phyloP scores from a whole-genome alignment of 1,140 invertebrate genomes.

The Brachionus plicatilis region DNA sequence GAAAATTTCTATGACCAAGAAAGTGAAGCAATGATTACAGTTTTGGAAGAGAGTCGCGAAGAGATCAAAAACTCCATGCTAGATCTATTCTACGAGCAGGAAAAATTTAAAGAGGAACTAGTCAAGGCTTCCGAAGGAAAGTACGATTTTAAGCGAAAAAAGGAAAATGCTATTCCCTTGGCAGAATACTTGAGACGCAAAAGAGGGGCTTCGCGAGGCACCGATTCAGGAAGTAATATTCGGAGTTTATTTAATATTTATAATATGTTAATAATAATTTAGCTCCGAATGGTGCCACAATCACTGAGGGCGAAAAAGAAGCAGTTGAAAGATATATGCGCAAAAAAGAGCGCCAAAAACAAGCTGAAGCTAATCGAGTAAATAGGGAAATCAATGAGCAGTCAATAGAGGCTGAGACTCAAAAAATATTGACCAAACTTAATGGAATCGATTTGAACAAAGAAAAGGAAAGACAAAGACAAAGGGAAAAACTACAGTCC shows the following conservation, averaged over 20 bases:
- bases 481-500: conserved; percentile 26
- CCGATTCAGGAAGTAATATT: not conserved
- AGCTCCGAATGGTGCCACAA: conserved; percentile 10
- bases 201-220: not conserved
- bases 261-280: not conserved
- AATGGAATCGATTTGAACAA: conserved; percentile 25
- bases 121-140: conserved; percentile 17
- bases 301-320: not conserved
- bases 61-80: conserved; percentile 39
- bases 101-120: conserved; percentile 27
- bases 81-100: conserved; percentile 19
- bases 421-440: conserved; percentile 18
- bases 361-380: conserved; percentile 5
- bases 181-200: conserved; percentile 19
- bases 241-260: not conserved
- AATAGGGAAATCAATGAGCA: not conserved
- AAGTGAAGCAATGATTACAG: conserved; percentile 28
- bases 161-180: conserved; percentile 28
- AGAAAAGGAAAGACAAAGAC: conserved; percentile 34
- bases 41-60: conserved; percentile 25
- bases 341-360: conserved; percentile 23
- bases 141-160: conserved; percentile 23
- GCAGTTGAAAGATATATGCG: conserved; percentile 24
- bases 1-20: conserved; percentile 35
- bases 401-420: not conserved